Conservation (phyloP, 1,140 invertebrate species). For the Aporrectodea caliginosa region DNA sequence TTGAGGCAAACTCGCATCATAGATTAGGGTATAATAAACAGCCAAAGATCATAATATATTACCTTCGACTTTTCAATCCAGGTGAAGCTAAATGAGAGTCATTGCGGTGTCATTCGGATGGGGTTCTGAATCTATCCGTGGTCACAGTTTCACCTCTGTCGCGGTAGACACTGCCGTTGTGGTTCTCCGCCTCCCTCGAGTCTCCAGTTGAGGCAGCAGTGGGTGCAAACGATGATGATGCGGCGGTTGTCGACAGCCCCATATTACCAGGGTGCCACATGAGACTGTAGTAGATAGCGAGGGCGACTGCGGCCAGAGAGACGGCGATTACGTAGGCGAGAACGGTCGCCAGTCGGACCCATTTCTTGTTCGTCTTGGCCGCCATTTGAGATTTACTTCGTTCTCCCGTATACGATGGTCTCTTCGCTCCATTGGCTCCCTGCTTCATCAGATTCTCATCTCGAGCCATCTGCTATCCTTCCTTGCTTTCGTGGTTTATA, state of each 20-base stretch:
- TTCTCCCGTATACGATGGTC: conserved; percentile 42
- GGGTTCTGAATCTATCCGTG: too few species aligned
- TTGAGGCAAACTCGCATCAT: too few species aligned
- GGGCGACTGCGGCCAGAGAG: conserved; percentile 86
- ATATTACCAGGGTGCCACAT: conserved; percentile 75
- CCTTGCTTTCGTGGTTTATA: too few species aligned
- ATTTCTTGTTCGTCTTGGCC: conserved; percentile 56
- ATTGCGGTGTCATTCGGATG: too few species aligned
- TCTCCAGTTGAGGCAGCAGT: neutral
- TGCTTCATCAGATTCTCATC: neutral
- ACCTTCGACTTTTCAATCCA: too few species aligned
- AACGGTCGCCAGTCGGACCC: conserved; percentile 84
- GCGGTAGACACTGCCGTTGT: neutral
- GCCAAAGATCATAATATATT: too few species aligned
- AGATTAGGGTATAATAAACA: too few species aligned
- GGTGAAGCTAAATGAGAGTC: too few species aligned
- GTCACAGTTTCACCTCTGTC: too few species aligned
- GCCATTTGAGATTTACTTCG: conserved; percentile 47
- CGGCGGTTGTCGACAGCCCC: neutral
- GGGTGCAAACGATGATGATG: neutral
- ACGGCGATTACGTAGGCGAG: conserved; percentile 92
- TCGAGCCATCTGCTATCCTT: too few species aligned
- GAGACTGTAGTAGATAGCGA: conserved; percentile 92
- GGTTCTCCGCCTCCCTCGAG: too few species aligned
- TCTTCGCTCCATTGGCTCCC: conserved; percentile 33